phyloP scores from a whole-genome alignment of 2,888 invertebrate species.

The Cylindroiulus punctatus region DNA sequence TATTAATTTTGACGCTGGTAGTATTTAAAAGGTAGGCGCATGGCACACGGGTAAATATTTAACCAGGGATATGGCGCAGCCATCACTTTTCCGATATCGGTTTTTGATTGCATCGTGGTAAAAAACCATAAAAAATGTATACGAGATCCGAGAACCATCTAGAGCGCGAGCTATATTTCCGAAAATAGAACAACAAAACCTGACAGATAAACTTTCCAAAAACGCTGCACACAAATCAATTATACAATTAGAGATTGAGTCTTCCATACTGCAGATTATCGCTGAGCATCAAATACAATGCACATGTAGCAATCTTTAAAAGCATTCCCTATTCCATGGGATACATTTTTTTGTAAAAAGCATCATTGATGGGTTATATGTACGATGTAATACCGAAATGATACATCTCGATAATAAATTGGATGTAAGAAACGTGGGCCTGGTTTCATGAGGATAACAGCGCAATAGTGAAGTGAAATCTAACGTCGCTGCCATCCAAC shows the following conservation, averaged over 20 bases:
- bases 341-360: neutral
- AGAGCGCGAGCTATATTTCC: neutral
- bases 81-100: conserved; percentile 29
- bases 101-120: conserved; percentile 23
- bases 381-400: conserved; percentile 13
- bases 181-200: neutral
- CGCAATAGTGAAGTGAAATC: conserved; percentile 12
- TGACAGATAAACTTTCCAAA: neutral
- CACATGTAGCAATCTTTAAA: neutral
- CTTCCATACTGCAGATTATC: neutral
- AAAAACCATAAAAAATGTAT: conserved; percentile 25
- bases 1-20: neutral
- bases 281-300: neutral
- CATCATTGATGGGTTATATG: neutral
- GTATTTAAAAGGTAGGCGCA: neutral
- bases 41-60: conserved; percentile 7
- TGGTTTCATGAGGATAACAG: neutral
- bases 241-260: neutral
- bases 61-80: neutral
- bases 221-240: conserved; percentile 9
- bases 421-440: neutral
- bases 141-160: neutral
- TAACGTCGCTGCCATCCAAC: neutral
- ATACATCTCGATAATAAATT: conserved; percentile 36
- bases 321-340: neutral